Percentiles rank a stretch among this genome's conserved stretches.
Evolutionary conservation across 2,888 invertebrate genomes (phyloP).

Genomic region (Dusona sp.): DNA sequence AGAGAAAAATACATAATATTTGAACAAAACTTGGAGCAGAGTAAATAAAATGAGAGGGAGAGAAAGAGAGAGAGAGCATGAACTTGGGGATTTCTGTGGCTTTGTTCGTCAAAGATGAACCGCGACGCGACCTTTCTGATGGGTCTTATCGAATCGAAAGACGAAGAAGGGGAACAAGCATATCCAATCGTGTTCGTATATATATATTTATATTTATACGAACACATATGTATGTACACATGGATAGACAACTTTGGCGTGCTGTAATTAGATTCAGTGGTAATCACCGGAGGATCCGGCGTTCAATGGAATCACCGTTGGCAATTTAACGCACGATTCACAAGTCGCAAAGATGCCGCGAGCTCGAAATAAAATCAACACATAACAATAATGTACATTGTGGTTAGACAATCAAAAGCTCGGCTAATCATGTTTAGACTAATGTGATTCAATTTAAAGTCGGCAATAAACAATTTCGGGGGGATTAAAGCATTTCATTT

Average conservation of each 20-base stretch:
- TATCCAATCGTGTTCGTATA: slow-evolving; percentile 30
- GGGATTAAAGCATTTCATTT: background rate
- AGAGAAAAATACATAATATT: slow-evolving; percentile 2
- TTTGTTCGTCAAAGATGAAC: slow-evolving; percentile 51
- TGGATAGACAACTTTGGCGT: slow-evolving; percentile 18
- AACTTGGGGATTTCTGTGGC: slow-evolving; percentile 33
- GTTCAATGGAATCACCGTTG: slow-evolving; percentile 62
- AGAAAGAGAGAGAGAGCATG: slow-evolving; percentile 26
- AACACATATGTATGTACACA: slow-evolving; percentile 14
- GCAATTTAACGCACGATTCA: slow-evolving; percentile 59
- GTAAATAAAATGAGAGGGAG: background rate
- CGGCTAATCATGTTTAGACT: slow-evolving; percentile 4
- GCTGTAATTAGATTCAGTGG: slow-evolving; percentile 67
- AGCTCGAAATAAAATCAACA: slow-evolving; percentile 32
- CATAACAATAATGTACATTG: background rate
- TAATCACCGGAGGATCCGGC: slow-evolving; percentile 62
- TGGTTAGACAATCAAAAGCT: background rate
- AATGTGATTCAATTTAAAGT: background rate
- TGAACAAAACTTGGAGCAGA: background rate
- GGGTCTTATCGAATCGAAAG: slow-evolving; percentile 47
- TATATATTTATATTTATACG: slow-evolving; percentile 24
- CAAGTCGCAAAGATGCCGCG: slow-evolving; percentile 34
- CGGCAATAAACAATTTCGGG: background rate
- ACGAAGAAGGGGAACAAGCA: slow-evolving; percentile 34
- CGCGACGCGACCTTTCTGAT: slow-evolving; percentile 47